These are phyloP conservation scores for Drosophila triauraria DNA, from an alignment of 1,140 invertebrate species.

Conservation along the genomic window DNA sequence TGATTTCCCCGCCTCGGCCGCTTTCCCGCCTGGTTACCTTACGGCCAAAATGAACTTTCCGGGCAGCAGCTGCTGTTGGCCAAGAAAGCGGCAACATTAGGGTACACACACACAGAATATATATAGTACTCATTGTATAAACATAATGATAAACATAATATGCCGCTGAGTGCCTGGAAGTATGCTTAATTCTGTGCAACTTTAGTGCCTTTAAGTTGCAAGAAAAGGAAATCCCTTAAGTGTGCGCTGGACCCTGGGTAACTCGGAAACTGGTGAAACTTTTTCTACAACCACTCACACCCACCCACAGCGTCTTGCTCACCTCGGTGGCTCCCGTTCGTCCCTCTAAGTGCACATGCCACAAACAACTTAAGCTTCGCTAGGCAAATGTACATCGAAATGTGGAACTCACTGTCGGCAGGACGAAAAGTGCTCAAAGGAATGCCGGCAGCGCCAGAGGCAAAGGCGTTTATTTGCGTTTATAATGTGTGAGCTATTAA, in stretches of 20 bases:
- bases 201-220: slow-evolving; percentile 77
- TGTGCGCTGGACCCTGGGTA: slow-evolving; percentile 26
- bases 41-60: slow-evolving; percentile 31
- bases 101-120: slow-evolving; percentile 1
- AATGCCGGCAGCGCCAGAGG: slow-evolving; percentile 38
- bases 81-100: slow-evolving; percentile 57
- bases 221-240: slow-evolving; percentile 33
- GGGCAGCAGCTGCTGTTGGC: slow-evolving; percentile 36
- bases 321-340: not conserved
- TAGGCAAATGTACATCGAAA: slow-evolving; percentile 72
- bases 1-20: slow-evolving; percentile 13
- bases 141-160: slow-evolving; percentile 78
- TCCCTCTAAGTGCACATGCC: slow-evolving; percentile 62
- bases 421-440: slow-evolving; percentile 63
- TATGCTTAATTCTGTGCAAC: slow-evolving; percentile 79
- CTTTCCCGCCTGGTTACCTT: slow-evolving; percentile 6
- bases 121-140: slow-evolving; percentile 22
- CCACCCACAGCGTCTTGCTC: too few relatives aligned
- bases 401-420: slow-evolving; percentile 45
- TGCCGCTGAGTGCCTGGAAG: slow-evolving; percentile 71
- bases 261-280: slow-evolving; percentile 13
- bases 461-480: slow-evolving; percentile 78
- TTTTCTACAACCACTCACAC: slow-evolving; percentile 4
- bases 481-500: slow-evolving; percentile 84
- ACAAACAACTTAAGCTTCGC: slow-evolving; percentile 65